Conservation (phyloP, 2,113 vertebrate species). For the Nettapus auritus region DNA sequence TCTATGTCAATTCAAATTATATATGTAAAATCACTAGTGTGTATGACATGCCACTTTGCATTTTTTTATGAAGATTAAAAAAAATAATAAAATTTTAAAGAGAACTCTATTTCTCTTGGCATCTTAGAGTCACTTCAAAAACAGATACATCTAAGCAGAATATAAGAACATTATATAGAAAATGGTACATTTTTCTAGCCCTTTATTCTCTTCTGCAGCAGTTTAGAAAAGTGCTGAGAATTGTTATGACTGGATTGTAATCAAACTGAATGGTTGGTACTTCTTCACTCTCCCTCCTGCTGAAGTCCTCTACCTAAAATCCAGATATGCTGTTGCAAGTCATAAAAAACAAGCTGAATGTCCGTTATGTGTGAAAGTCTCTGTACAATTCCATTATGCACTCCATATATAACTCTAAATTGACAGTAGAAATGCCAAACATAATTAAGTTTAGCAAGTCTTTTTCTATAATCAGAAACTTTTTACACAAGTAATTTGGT, state of each 20-base stretch:
- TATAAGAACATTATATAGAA: not conserved
- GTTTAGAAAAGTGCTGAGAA: not conserved
- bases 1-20: not conserved
- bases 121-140: not conserved
- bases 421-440: not conserved
- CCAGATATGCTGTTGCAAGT: not conserved
- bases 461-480: not conserved
- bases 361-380: not conserved
- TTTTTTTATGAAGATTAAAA: not conserved
- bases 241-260: not conserved
- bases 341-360: not conserved
- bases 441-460: not conserved
- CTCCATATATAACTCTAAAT: not conserved
- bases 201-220: not conserved
- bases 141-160: not conserved
- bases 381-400: not conserved
- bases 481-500: not conserved
- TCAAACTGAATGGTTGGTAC: not conserved
- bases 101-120: constrained; percentile 5
- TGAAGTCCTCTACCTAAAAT: not conserved
- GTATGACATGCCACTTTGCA: not conserved
- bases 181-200: not conserved
- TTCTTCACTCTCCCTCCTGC: not conserved
- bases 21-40: not conserved
- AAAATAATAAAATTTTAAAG: not conserved